Evolutionary conservation across 2,797 vertebrate genomes (phyloP).

Genomic region (Alcedo atthis): DNA sequence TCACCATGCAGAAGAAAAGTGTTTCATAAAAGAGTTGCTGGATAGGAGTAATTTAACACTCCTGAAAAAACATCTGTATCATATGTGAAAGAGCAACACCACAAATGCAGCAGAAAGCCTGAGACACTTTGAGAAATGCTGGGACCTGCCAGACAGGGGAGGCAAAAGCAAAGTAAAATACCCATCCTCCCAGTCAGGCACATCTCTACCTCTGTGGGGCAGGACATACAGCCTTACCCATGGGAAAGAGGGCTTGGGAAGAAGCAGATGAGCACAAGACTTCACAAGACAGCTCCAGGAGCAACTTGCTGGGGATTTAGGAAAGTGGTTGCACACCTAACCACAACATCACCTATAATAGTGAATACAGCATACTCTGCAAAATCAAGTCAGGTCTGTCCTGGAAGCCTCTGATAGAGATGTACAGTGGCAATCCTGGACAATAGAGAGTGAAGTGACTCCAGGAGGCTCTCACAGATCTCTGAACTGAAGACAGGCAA

Average conservation of each 20-base stretch:
- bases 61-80: slow-evolving; percentile 8
- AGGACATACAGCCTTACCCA: background rate
- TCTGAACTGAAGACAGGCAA: background rate
- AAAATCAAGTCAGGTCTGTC: background rate
- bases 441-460: background rate
- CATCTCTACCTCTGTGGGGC: background rate
- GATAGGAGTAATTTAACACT: slow-evolving; percentile 58
- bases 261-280: background rate
- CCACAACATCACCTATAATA: background rate
- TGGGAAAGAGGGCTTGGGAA: background rate
- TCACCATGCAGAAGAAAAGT: background rate
- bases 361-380: background rate
- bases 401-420: background rate
- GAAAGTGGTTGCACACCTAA: background rate
- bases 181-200: background rate
- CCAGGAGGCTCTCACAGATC: background rate
- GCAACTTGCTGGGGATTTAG: background rate
- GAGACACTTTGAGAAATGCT: background rate
- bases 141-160: background rate
- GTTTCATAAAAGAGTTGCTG: slow-evolving; percentile 47
- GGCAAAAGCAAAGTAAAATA: background rate
- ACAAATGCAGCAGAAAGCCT: background rate
- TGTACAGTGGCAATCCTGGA: background rate
- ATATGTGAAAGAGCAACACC: background rate
- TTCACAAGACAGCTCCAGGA: background rate